Conservation (phyloP, 2,113 vertebrate genomes). For the Corvus hawaiiensis region DNA sequence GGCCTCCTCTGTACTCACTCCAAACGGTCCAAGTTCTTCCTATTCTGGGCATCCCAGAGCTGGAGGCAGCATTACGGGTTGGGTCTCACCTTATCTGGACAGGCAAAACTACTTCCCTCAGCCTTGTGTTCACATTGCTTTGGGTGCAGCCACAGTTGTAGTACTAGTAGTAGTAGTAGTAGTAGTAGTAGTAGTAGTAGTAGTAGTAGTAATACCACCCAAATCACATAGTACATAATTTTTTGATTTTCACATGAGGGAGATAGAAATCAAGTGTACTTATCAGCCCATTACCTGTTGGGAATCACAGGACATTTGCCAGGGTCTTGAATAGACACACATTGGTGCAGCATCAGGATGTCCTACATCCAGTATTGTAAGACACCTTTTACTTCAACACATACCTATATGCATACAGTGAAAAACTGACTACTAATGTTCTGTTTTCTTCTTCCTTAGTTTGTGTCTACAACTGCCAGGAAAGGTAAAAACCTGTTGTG, state of each 20-base stretch:
- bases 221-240: neutral
- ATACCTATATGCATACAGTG: too few species aligned
- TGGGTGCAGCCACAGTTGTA: neutral
- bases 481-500: neutral
- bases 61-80: neutral
- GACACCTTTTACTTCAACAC: neutral
- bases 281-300: neutral
- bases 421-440: neutral
- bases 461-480: neutral
- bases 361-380: fast-evolving
- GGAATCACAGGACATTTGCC: neutral
- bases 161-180: fast-evolving
- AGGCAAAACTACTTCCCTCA: neutral
- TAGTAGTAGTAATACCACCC: neutral
- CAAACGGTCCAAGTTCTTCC: neutral
- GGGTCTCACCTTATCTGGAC: neutral
- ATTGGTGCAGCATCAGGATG: fast-evolving
- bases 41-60: neutral
- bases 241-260: neutral
- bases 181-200: too few species aligned
- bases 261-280: neutral
- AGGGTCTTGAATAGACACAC: neutral
- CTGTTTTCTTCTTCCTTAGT: neutral
- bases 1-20: neutral
- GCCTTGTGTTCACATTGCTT: too few species aligned